These are phyloP conservation scores for Pogoniulus pusillus DNA, from an alignment of 2,797 vertebrate species.

Conservation along the genomic window DNA sequence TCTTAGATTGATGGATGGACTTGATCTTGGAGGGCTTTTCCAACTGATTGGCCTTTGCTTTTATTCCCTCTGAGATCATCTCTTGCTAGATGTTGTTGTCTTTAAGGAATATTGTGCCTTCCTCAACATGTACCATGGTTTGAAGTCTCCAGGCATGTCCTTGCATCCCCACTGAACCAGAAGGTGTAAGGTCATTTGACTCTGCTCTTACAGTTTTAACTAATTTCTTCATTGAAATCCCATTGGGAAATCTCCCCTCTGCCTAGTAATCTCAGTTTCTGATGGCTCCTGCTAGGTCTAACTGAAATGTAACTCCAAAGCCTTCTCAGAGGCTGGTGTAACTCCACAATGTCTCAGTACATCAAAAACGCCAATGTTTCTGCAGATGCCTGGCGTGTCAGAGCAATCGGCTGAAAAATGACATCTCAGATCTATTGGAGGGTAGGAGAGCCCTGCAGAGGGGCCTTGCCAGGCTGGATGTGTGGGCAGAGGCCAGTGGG, in stretches of 20 bases:
- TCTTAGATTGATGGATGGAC: too few relatives aligned
- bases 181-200: neutral
- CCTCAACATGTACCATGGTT: accelerated
- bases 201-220: neutral
- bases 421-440: too few relatives aligned
- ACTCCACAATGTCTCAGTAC: accelerated
- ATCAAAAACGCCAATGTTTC: neutral
- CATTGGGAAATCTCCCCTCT: neutral
- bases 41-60: neutral
- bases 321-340: neutral
- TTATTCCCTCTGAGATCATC: neutral
- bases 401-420: neutral
- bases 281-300: neutral
- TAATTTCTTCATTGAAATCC: neutral
- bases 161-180: accelerated
- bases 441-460: too few relatives aligned
- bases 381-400: neutral
- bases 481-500: too few relatives aligned
- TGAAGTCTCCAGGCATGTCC: neutral
- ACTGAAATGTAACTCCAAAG: neutral
- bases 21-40: neutral
- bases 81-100: neutral
- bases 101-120: neutral
- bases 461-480: too few relatives aligned
- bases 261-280: neutral